phyloP scores from a whole-genome alignment of 2,888 invertebrate species.

The Spodoptera exigua region DNA sequence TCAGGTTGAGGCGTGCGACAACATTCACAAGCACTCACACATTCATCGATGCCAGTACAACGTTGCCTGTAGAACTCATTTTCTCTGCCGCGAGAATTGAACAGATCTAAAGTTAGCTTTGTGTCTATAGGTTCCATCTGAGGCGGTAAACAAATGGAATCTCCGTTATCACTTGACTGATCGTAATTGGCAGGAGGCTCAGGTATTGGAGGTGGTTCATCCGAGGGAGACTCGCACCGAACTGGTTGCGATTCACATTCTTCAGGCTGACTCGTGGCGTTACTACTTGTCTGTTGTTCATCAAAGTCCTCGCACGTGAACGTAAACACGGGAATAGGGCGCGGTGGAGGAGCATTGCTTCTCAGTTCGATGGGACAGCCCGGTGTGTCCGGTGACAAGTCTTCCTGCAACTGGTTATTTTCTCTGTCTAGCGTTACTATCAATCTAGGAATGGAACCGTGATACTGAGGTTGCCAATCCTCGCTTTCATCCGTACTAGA shows the following conservation, averaged over 20 bases:
- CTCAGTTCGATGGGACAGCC: constrained; percentile 78
- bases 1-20: constrained; percentile 85
- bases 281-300: constrained; percentile 64
- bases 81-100: constrained; percentile 68
- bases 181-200: constrained; percentile 72
- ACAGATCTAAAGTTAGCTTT: constrained; percentile 78
- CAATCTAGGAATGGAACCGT: constrained; percentile 82
- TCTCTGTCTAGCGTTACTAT: constrained; percentile 83
- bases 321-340: constrained; percentile 81
- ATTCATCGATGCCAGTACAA: constrained; percentile 80
- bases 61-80: constrained; percentile 70
- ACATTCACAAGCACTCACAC: constrained; percentile 84
- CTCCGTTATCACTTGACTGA: constrained; percentile 76
- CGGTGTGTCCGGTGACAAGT: constrained; percentile 80
- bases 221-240: constrained; percentile 50
- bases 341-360: constrained; percentile 58
- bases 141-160: constrained; percentile 76
- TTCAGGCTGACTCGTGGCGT: constrained; percentile 62
- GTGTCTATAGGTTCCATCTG: constrained; percentile 83
- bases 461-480: constrained; percentile 76
- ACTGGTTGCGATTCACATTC: constrained; percentile 53
- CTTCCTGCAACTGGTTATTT: constrained; percentile 79
- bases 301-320: constrained; percentile 85
- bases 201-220: constrained; percentile 71
- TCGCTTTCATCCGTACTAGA: constrained; percentile 84